Conservation (phyloP, 2,797 vertebrate genomes). For the Myotis daubentonii region DNA sequence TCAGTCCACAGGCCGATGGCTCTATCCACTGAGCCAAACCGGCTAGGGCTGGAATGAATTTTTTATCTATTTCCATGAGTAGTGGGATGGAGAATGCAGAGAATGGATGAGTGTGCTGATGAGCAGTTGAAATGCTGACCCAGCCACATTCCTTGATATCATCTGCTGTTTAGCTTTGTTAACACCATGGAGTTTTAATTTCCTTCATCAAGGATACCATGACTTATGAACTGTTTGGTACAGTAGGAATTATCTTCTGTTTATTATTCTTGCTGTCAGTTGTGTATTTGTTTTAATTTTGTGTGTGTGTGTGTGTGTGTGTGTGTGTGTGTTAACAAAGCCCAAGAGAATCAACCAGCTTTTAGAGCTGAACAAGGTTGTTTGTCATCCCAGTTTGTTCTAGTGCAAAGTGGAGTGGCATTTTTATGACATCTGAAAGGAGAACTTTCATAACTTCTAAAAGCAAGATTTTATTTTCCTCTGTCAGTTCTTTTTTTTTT, state of each 20-base stretch:
- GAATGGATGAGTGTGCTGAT: neutral
- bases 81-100: neutral
- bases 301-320: neutral
- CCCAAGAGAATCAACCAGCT: neutral
- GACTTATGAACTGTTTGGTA: neutral
- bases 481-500: neutral
- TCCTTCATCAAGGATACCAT: slow-evolving; percentile 5
- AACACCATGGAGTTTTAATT: slow-evolving; percentile 28
- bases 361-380: neutral
- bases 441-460: neutral
- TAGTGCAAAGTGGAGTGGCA: neutral
- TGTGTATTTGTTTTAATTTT: neutral
- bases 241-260: neutral
- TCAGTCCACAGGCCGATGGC: too few relatives aligned
- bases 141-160: neutral
- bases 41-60: neutral
- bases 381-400: neutral
- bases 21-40: too few relatives aligned
- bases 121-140: neutral
- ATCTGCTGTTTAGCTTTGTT: neutral
- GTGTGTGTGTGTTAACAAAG: neutral
- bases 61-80: neutral
- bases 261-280: neutral
- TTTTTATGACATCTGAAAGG: slow-evolving; percentile 6
- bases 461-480: neutral